Evolutionary conservation across 2,113 vertebrate genomes (phyloP), one percentile per base, ranked within the genome.

Genomic region (Chionomys nivalis): DNA sequence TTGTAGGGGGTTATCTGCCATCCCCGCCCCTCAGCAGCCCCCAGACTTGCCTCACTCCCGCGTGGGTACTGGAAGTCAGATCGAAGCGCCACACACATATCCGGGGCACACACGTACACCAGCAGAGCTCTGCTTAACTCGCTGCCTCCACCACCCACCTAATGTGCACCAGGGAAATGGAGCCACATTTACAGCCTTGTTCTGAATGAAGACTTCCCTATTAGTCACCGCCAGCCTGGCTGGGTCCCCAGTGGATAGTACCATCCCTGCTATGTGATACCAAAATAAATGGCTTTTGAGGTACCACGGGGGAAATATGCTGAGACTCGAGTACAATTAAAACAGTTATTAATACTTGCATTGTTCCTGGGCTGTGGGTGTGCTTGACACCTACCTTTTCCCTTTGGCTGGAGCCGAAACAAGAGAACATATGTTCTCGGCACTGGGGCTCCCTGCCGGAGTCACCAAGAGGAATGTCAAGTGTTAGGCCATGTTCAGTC

Each of bases 201-300:
- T 65, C 95, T 97, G 94, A 97, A 96, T 96, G 97, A 89, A 90
- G 94, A n/a, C n/a, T 44, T 92, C 94, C 79, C 76, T 61, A 3
- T 96, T 89, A 97, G 97, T 97, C 97, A 96, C 93, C 85, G 49
- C 21, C 93, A 95, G 83, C 85, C 93, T 33, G 79, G 86, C 86
- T 87, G 73, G 85, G 78, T 28, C 95, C 68, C 92, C 3, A 0
- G 86, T 63, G 89, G 81, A 83, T 72, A 91, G 94, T 55, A 24
- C 90, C 86, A 44, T 76, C 90, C 78, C 76, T 0, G 24, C 44
- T 24, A 39, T 3, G 91, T 93, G 75, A 63, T 72, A 83, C 93
- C 95, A 85, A 96, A 95, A 96, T 95, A 94, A 96, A 94, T 85
- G 93, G 83, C 63, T 97, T 95, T 88, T 68, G 95, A 96, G 95